Evolutionary conservation across 2,888 invertebrate genomes (phyloP).

Genomic region (Drosophila diplacantha): DNA sequence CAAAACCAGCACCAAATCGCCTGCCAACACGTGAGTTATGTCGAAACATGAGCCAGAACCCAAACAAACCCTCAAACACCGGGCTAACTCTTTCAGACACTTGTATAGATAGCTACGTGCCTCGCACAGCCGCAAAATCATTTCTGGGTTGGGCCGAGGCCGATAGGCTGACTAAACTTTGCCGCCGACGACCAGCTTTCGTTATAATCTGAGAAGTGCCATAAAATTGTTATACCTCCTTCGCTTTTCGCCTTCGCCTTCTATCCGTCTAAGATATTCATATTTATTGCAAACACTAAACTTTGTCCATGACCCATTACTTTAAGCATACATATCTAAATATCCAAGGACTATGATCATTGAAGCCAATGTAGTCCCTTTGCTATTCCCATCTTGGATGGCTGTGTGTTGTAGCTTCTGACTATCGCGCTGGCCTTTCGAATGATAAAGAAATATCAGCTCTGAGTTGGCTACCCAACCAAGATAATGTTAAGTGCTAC

Average conservation of each 20-base stretch:
- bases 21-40: slow-evolving; percentile 67
- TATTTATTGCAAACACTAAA: slow-evolving; percentile 39
- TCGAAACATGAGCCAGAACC: slow-evolving; percentile 28
- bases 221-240: slow-evolving; percentile 45
- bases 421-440: slow-evolving; percentile 21
- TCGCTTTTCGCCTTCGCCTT: slow-evolving; percentile 16
- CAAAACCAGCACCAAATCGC: slow-evolving; percentile 35
- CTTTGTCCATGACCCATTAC: slow-evolving; percentile 67
- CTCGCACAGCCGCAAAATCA: slow-evolving; percentile 33
- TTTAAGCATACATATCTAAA: slow-evolving; percentile 5
- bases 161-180: slow-evolving; percentile 34
- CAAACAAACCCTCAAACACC: slow-evolving; percentile 6
- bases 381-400: slow-evolving; percentile 9
- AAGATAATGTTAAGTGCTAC: slow-evolving; percentile 33
- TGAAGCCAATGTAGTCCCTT: slow-evolving; percentile 42
- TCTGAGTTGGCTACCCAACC: slow-evolving; percentile 24
- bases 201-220: slow-evolving; percentile 61
- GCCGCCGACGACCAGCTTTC: slow-evolving; percentile 46
- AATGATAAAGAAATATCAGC: slow-evolving; percentile 56
- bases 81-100: slow-evolving; percentile 28
- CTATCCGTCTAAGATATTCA: slow-evolving; percentile 23
- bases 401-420: slow-evolving; percentile 22
- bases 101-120: slow-evolving; percentile 35
- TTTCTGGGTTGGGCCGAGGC: slow-evolving; percentile 57
- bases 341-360: slow-evolving; percentile 10